A percentile compares a stretch with the other conserved stretches of the same genome.
phyloP scores from a whole-genome alignment of 2,888 invertebrate genomes.

The Perithous albicinctus region DNA sequence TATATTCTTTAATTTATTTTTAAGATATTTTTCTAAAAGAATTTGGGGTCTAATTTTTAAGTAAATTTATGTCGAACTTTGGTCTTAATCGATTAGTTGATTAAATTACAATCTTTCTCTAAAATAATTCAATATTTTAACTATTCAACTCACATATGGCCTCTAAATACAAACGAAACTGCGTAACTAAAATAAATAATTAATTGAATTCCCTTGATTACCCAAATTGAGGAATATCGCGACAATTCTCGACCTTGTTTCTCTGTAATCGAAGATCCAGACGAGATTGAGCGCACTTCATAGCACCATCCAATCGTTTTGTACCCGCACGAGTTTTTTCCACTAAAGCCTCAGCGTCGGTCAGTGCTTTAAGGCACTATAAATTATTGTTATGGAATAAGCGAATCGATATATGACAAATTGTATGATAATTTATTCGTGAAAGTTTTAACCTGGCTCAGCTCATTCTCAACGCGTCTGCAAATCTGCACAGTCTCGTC shows the following conservation, averaged over 20 bases:
- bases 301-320: constrained; percentile 67
- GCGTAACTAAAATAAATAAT: background rate
- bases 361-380: constrained; percentile 66
- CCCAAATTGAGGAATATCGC: constrained; percentile 69
- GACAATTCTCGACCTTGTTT: constrained; percentile 68
- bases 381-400: constrained; percentile 13
- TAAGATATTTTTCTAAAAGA: too few species aligned
- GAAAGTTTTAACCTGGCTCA: constrained; percentile 59
- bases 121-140: too few species aligned
- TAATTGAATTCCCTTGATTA: constrained; percentile 18
- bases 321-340: constrained; percentile 56
- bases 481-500: constrained; percentile 66
- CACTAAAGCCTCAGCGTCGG: constrained; percentile 62
- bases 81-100: too few species aligned
- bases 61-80: too few species aligned
- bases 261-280: constrained; percentile 60
- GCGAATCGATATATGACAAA: background rate
- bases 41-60: too few species aligned
- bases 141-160: too few species aligned
- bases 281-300: constrained; percentile 70
- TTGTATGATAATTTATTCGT: background rate
- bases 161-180: too few species aligned
- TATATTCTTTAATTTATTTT: too few species aligned
- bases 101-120: too few species aligned
- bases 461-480: constrained; percentile 65